A percentile compares a stretch with the other conserved stretches of the same genome.
phyloP scores from a whole-genome alignment of 2,797 vertebrate species.

The Sardinella longiceps region DNA sequence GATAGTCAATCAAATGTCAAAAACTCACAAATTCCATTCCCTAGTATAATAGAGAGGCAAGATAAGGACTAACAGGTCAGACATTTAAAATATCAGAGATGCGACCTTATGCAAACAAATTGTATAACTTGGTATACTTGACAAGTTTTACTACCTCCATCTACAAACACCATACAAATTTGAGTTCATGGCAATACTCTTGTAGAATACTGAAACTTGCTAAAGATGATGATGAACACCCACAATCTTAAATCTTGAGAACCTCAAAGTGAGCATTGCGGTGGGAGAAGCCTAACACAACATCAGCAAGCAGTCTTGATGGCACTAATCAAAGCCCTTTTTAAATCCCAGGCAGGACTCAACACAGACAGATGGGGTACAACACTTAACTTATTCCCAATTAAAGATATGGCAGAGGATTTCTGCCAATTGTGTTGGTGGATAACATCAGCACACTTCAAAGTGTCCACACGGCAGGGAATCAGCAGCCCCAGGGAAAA shows the following conservation, averaged over 20 bases:
- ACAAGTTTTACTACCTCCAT: background rate
- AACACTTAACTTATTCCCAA: constrained; percentile 37
- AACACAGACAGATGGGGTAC: constrained; percentile 29
- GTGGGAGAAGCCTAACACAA: constrained; percentile 27
- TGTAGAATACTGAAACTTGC: no score
- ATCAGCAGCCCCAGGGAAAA: constrained; percentile 23
- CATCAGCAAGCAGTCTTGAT: constrained; percentile 30
- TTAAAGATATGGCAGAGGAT: constrained; percentile 26
- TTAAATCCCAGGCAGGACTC: constrained; percentile 33
- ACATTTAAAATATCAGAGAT: background rate
- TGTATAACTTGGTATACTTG: no score
- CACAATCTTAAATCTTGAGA: constrained; percentile 38
- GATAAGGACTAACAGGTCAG: background rate
- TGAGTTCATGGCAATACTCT: no score
- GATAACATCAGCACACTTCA: constrained; percentile 45
- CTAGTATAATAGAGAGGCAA: background rate
- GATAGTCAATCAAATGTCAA: background rate
- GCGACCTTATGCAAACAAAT: no score
- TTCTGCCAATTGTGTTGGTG: constrained; percentile 6
- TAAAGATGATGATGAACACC: no score
- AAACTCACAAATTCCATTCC: background rate
- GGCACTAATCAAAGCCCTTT: constrained; percentile 27
- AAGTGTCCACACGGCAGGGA: constrained; percentile 16
- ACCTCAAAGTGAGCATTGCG: constrained; percentile 33
- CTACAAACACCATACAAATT: no score